Evolutionary conservation across 2,888 invertebrate species (phyloP), one percentile per base, ranked within the genome.

Genomic region (Calameuta pallipes): DNA sequence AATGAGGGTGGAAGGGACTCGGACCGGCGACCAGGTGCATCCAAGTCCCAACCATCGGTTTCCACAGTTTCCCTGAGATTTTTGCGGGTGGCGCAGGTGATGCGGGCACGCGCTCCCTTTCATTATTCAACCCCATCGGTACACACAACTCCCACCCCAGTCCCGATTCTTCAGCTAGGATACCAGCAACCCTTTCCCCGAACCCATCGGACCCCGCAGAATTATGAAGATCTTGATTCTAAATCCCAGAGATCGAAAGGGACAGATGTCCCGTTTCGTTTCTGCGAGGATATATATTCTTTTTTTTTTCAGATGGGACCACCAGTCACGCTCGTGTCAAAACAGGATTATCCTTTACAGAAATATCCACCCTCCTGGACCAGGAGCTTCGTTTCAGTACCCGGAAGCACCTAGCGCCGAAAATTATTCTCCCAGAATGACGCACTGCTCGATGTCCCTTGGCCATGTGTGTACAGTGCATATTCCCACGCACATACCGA

Each of bases 101-200:
- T 87, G 85, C 83, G 82, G 88, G 89, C 90, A 90, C 89, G 88
- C 89, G 89, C 87, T 86, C 69, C 35, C 82, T 80, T 80, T 80
- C 80, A 79, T 81, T 78, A 78, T 75, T 80, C 78, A 77, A 30
- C 75, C 78, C 70, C 41, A 81, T 77, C 79, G 73, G 75, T 73
- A 73, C 73, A 75, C 33, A 41, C 41, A 23, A 15, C 68, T 35
- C 35, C 56, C 69, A 70, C 69, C 41, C 76, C 69, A 12, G 36
- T 12, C 36, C 78, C 74, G 56, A 11, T 74, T 77, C 69, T 33
- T 75, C 30, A 68, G 37, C 30, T 13, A 15, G 30, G 76, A 33
- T 76, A 33, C 56, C 30, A 74, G 37, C 23, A 73, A n/a, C 68
- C 34, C 74, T 77, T 77, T 77, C 69, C 82, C 78, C 76, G 80